A percentile compares a stretch with the other conserved stretches of the same genome.
phyloP scores from a whole-genome alignment of 2,113 vertebrate species.

The Psophia crepitans region DNA sequence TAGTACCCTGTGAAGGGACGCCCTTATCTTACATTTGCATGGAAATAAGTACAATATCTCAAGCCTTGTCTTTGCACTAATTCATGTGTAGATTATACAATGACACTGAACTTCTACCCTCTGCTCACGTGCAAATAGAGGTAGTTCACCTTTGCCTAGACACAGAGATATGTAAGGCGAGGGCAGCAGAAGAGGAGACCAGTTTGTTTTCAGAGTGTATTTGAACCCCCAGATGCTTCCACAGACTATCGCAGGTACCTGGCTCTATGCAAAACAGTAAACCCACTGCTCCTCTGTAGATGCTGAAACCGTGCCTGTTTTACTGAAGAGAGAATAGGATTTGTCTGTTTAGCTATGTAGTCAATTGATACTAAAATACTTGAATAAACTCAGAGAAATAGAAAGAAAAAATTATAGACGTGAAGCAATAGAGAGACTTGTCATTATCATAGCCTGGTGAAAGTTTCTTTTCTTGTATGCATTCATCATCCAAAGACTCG shows the following conservation, averaged over 20 bases:
- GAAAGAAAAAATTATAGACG: neutral
- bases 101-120: neutral
- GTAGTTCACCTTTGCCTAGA: neutral
- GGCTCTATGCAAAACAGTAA: neutral
- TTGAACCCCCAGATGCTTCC: neutral
- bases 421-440: neutral
- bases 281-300: neutral
- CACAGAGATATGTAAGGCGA: neutral
- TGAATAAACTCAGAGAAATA: neutral
- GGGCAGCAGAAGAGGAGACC: neutral
- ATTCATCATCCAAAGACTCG: neutral
- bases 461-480: constrained; percentile 22
- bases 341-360: neutral
- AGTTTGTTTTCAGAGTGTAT: neutral
- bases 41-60: neutral
- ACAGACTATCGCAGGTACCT: neutral
- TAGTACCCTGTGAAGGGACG: neutral
- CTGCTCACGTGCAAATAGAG: neutral
- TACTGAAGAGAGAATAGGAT: neutral
- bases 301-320: neutral
- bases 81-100: neutral
- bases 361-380: neutral
- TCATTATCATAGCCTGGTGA: neutral
- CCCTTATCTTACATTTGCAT: neutral
- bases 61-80: neutral